These are phyloP conservation scores for Tamandua tetradactyla DNA, from an alignment of 2,797 vertebrate genomes.

Conservation along the genomic window DNA sequence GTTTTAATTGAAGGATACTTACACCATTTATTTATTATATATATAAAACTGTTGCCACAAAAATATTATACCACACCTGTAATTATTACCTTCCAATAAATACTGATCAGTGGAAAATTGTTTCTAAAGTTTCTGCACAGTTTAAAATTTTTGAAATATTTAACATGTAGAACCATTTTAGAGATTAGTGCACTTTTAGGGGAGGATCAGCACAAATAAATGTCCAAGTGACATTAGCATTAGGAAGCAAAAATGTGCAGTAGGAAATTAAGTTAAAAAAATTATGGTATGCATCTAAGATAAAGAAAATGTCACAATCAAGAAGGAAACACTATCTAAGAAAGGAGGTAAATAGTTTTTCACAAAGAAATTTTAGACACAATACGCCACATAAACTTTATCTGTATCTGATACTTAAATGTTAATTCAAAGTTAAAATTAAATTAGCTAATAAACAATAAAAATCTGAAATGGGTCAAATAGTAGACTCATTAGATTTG, in stretches of 20 bases:
- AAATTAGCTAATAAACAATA: not conserved
- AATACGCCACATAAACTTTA: not conserved
- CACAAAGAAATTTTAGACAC: not conserved
- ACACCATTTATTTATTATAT: not conserved
- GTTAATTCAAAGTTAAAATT: not conserved
- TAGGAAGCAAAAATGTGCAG: not conserved
- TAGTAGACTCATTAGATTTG: not conserved
- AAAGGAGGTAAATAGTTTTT: not conserved
- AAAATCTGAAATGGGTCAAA: not conserved
- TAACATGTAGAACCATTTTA: not conserved
- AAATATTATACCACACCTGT: not conserved
- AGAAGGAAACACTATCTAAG: not conserved
- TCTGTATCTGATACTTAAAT: not conserved
- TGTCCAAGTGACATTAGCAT: not conserved
- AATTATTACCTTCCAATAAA: not conserved
- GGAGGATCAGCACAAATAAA: not conserved
- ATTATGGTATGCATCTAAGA: too few species aligned
- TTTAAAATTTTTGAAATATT: not conserved
- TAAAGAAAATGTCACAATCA: not conserved
- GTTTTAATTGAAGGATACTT: not conserved
- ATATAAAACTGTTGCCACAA: too few species aligned
- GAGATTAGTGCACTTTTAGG: not conserved
- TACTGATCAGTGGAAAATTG: not conserved
- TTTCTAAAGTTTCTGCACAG: not conserved
- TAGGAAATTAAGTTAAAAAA: too few species aligned